Evolutionary conservation across 2,797 vertebrate genomes (phyloP), one percentile per base, ranked within the genome.

Genomic region (Micrastur ruficollis): DNA sequence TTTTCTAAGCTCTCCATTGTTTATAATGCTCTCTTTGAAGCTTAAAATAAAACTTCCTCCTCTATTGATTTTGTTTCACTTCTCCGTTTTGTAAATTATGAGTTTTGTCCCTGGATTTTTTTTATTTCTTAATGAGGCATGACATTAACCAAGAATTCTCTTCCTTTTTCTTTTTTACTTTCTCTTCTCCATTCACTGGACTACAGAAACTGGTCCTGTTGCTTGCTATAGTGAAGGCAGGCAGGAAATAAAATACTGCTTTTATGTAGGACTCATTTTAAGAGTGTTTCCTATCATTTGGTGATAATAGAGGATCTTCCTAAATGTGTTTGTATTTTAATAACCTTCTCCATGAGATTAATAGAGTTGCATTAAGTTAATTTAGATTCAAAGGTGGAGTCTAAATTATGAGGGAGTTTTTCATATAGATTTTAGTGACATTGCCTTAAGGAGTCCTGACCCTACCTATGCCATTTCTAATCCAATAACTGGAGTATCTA

Each of bases 31-130:
- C 63, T 95, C 87, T 94, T 94, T 94, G 63, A 97, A 96, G 89
- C 90, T 81, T 86, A 95, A 97, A 98, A 98, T 97, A 97, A 98
- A 98, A 97, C 87, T 89, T 94, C 79, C 85, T 97, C 85, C 96
- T 97, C 95, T 97, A 68, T 63, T 85, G 85, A 92, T 97, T 97
- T 97, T 92, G 96, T 92, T 96, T 97, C 94, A 78, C 93, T 97
- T 97, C 94, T 87, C 94, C 87, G 78, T 94, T 94, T 95, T 94
- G 89, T 97, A 91, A 96, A 93, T 95, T 71, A 81, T 55, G 5
- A 81, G 58, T 92, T 96, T 95, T 93, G 52, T 84, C 79, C 89
- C 85, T 34, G 20, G 62, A 79, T 94, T 95, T 95, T 94, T 84
- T 61, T 8, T 62, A 86, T 95, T 92, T 90, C 52, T 73, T 66